phyloP scores from a whole-genome alignment of 2,797 vertebrate genomes.

The Chloroceryle amazona region DNA sequence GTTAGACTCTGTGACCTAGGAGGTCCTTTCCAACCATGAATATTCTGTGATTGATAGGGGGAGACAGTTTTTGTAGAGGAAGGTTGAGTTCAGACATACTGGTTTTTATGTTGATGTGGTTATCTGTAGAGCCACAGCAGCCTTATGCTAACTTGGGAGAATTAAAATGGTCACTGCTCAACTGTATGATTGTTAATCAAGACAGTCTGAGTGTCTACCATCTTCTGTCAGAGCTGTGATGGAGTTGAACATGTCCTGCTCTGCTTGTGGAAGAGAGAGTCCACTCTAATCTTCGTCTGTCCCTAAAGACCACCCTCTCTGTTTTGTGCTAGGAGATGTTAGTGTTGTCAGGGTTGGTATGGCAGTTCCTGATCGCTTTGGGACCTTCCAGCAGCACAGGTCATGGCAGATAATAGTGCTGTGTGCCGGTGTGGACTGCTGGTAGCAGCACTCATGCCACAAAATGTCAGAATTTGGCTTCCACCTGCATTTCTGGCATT shows the following conservation, averaged over 20 bases:
- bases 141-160: neutral
- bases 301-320: neutral
- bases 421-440: neutral
- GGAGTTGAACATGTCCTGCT: neutral
- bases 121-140: neutral
- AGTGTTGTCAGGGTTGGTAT: neutral
- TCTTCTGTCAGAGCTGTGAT: neutral
- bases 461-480: neutral
- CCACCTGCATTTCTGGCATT: fast-evolving
- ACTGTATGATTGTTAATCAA: neutral
- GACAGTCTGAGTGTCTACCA: neutral
- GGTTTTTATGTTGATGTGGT: neutral
- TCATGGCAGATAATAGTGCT: neutral
- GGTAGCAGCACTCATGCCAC: neutral
- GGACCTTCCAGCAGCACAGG: neutral
- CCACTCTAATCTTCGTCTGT: neutral
- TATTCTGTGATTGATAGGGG: neutral
- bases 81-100: neutral
- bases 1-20: too few species aligned
- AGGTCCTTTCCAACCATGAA: too few species aligned
- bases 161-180: neutral
- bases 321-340: neutral
- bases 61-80: neutral
- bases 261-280: neutral
- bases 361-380: neutral